phyloP scores from a whole-genome alignment of 2,797 vertebrate genomes.

The Brachyrhaphis roseni region DNA sequence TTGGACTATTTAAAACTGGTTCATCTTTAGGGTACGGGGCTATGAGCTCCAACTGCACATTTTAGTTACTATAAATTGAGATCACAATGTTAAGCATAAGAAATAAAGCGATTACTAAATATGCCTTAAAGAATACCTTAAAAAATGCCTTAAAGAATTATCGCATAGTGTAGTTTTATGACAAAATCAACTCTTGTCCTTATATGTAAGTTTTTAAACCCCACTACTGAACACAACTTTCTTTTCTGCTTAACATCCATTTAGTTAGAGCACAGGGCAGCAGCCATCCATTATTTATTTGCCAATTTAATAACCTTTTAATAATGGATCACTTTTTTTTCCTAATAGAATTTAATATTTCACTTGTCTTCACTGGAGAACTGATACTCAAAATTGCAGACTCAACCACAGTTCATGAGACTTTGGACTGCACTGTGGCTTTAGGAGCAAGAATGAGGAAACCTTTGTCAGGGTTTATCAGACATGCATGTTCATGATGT shows the following conservation, averaged over 20 bases:
- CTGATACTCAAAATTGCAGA: neutral
- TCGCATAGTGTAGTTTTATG: neutral
- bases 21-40: neutral
- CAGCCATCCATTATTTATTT: constrained; percentile 7
- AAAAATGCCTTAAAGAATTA: neutral
- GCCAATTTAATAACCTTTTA: neutral
- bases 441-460: neutral
- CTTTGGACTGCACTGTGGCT: neutral
- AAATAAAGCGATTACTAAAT: neutral
- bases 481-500: neutral
- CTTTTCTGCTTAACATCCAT: neutral
- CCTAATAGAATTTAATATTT: neutral
- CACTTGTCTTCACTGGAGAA: neutral
- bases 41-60: neutral
- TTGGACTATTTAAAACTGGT: neutral
- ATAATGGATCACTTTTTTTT: neutral
- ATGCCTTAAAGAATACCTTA: neutral
- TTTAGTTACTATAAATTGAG: neutral
- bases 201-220: neutral
- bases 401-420: neutral
- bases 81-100: neutral
- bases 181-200: neutral
- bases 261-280: neutral
- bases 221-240: neutral
- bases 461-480: neutral